Evolutionary conservation across 2,113 vertebrate genomes (phyloP).

Genomic region (Blennius ocellaris): DNA sequence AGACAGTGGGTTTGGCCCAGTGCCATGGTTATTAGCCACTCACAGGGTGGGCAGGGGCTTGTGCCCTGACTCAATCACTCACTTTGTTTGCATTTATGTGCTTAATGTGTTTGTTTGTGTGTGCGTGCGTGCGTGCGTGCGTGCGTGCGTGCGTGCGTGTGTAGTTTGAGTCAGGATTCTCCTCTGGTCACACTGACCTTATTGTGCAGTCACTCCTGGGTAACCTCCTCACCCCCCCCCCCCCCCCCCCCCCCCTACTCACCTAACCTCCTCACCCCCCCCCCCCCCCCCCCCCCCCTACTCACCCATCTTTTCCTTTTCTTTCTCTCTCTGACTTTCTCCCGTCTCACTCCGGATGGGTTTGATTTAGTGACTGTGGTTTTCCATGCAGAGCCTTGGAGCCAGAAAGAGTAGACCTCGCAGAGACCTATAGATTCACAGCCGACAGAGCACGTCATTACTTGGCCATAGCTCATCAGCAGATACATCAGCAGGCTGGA

Average conservation of each 20-base stretch:
- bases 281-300: too few relatives aligned
- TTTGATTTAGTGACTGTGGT: slow-evolving; percentile 80
- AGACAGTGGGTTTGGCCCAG: slow-evolving; percentile 88
- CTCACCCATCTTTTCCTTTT: slow-evolving; percentile 14
- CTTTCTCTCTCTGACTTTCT: slow-evolving; percentile 20
- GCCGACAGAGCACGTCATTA: slow-evolving; percentile 72
- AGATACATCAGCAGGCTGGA: slow-evolving; percentile 70
- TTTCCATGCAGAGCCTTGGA: slow-evolving; percentile 71
- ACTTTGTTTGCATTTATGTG: slow-evolving; percentile 67
- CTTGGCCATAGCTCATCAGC: slow-evolving; percentile 74
- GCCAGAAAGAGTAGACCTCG: slow-evolving; percentile 63
- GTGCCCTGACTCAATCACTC: slow-evolving; percentile 71
- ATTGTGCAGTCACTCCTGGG: slow-evolving; percentile 77
- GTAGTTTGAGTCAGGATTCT: slow-evolving; percentile 59
- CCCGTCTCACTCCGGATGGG: slow-evolving; percentile 61
- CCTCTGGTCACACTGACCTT: slow-evolving; percentile 78
- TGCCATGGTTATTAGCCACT: slow-evolving; percentile 82
- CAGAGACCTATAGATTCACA: slow-evolving; percentile 74
- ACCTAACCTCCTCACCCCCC: slow-evolving; percentile 12
- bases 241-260: too few relatives aligned
- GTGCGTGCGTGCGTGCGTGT: slow-evolving; percentile 31
- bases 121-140: slow-evolving; percentile 63
- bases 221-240: slow-evolving; percentile 10
- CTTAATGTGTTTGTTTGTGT: slow-evolving; percentile 72
- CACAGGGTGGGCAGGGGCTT: slow-evolving; percentile 75